Conservation (phyloP, 2,113 vertebrate species). For the Gambusia holbrooki region DNA sequence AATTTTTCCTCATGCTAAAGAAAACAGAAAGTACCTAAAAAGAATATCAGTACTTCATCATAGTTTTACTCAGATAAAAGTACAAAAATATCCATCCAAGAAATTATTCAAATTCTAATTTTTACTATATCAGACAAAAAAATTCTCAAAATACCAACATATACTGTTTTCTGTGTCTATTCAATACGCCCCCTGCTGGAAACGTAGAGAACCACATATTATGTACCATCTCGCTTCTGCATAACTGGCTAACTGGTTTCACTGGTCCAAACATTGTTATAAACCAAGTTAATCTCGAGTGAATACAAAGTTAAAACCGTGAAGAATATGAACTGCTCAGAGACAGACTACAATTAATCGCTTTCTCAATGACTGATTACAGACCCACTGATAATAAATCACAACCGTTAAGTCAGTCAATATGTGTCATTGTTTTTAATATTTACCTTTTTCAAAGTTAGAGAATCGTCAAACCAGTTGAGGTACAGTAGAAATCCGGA, state of each 20-base stretch:
- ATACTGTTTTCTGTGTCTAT: not conserved
- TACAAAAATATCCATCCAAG: no score
- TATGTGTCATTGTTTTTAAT: rapidly evolving
- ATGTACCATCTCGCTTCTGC: not conserved
- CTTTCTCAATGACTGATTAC: not conserved
- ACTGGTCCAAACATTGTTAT: not conserved
- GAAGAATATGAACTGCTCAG: not conserved
- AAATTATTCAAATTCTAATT: no score
- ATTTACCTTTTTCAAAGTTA: constrained; percentile 40
- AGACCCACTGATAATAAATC: not conserved
- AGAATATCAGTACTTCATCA: no score
- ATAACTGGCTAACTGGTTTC: not conserved
- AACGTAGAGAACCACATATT: constrained; percentile 4
- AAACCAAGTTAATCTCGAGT: not conserved
- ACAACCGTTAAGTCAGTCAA: not conserved
- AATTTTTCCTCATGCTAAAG: not conserved
- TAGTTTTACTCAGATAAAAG: no score
- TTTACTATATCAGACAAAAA: no score
- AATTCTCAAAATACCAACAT: no score
- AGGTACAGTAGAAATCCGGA: not conserved
- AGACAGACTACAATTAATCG: not conserved
- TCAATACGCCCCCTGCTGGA: constrained; percentile 53
- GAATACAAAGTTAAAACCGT: not conserved
- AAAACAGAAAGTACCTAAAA: not conserved
- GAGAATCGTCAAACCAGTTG: constrained; percentile 16